Base-by-base conservation (phyloP, 2,888 invertebrate species). In the Rhagium mordax region DNA sequence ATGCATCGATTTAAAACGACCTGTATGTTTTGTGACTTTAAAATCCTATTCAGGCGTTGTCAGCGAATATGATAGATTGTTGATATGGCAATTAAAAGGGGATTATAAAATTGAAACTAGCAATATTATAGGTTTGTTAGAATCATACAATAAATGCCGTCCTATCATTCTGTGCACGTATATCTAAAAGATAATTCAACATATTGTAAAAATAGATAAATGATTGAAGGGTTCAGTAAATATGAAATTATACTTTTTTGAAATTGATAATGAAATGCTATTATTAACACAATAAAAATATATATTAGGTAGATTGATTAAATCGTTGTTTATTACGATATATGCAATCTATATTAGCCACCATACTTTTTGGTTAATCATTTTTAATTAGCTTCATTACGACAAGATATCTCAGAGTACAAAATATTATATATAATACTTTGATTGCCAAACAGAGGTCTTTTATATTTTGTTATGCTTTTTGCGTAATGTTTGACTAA, bases 41-140 rank as follows among this genome's bases (percentile, higher is more conserved):
- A 80, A 81, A 75, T 69, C 73, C 65, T n/a, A 74, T 77, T 78
- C 71, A 72, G 72, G 69, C 70, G 73, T 75, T 81, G 80, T 79
- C 80, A 75, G 66, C 78, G 69, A 73, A 73, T 74, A 77, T 81
- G 79, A 81, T 79, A 66, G 79, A 80, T 80, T 70, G 74, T 74
- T 74, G 75, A 78, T 78, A 67, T 68, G 72, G 72, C 76, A 77
- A 81, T 81, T 81, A 79, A 79, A 81, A 76, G 49, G 62, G 78
- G 75, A 78, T 78, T 74, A 78, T 59, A 62, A 57, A 70, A 75
- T 74, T 70, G 61, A 65, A 70, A 71, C 71, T 65, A 67, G 66
- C 20, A 47, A 51, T 57, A 15, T 21, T 67, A 53, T 65, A 47
- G 15, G 24, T 47, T 41, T 47, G 47, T 57, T 55, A 41, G n/a